Percentiles rank a stretch among this genome's conserved stretches.
These are phyloP conservation scores for Nymphalis urticae DNA, from an alignment of 2,888 invertebrate species.

Conservation along the genomic window DNA sequence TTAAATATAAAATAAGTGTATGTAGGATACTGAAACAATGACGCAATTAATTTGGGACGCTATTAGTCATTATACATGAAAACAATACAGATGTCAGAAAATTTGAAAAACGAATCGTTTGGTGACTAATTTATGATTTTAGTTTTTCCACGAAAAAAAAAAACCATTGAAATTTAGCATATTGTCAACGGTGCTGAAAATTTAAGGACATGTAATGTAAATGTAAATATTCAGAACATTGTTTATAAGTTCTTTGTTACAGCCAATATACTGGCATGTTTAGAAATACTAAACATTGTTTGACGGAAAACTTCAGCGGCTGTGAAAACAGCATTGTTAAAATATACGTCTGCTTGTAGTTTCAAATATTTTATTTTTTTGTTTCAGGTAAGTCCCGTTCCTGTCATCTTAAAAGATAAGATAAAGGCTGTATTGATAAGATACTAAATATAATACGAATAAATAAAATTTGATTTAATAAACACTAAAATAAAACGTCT, in stretches of 20 bases:
- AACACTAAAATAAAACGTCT: background rate
- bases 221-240: conserved; percentile 6
- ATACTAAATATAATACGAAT: background rate
- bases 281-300: conserved; percentile 65
- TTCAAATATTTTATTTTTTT: conserved; percentile 35
- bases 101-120: background rate
- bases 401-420: conserved; percentile 9
- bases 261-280: conserved; percentile 46
- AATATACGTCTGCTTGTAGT: conserved; percentile 8
- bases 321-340: conserved; percentile 52
- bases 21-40: conserved; percentile 31
- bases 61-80: conserved; percentile 10
- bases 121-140: background rate
- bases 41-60: conserved; percentile 17
- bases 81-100: background rate
- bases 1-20: conserved; percentile 14
- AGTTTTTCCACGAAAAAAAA: background rate
- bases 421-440: background rate
- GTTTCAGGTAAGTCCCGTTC: conserved; percentile 55
- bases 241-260: conserved; percentile 21
- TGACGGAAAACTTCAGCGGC: conserved; percentile 58
- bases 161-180: background rate
- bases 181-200: conserved; percentile 1
- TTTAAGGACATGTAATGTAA: background rate
- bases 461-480: background rate